Base-by-base conservation (phyloP, 2,797 vertebrate genomes). In the Pipistrellus nathusii region DNA sequence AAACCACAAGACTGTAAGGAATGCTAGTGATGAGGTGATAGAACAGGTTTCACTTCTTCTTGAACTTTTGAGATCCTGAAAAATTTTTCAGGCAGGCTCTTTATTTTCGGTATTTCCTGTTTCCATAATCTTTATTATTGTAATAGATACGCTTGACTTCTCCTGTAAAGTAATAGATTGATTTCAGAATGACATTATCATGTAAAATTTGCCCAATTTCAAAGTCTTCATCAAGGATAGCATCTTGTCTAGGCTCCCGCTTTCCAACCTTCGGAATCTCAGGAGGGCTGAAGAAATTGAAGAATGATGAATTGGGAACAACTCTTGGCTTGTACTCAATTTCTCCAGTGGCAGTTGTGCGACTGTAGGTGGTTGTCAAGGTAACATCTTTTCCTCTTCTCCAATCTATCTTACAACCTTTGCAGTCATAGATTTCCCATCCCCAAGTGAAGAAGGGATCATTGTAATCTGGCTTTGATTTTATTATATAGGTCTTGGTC, bases 181-280 rank as follows among this genome's bases (percentile, higher is more conserved):
- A 97, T 62, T 96, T 97, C 80, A 95, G 73, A 66, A 96, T 81
- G 38, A 95, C 89, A 1, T 96, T 94, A 94, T 96, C 89, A 89
- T 96, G 96, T 69, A 96, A 95, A 93, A 94, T 95, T 86, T 96
- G 89, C 76, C 95, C 93, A 91, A 93, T 97, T 86, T 96, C 93
- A 96, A 96, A 97, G 84, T 96, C 94, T 83, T 95, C 93, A 81
- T 95, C 91, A 62, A 96, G 95, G 41, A 97, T 95, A 18, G 89
- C 95, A 91, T 95, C 91, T 95, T 96, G 96, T 83, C 3, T 23
- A 89, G 93, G 95, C 72, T 96, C 89, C 62, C 95, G 93, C 35
- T 96, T 96, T 59, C 95, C 91, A 32, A 95, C 85, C 32, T 78
- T 44, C 77, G 96, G 94, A 95, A 96, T 94, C 35, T 94, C 95